Base-by-base conservation (phyloP, 2,113 vertebrate species). In the Hipposideros armiger region DNA sequence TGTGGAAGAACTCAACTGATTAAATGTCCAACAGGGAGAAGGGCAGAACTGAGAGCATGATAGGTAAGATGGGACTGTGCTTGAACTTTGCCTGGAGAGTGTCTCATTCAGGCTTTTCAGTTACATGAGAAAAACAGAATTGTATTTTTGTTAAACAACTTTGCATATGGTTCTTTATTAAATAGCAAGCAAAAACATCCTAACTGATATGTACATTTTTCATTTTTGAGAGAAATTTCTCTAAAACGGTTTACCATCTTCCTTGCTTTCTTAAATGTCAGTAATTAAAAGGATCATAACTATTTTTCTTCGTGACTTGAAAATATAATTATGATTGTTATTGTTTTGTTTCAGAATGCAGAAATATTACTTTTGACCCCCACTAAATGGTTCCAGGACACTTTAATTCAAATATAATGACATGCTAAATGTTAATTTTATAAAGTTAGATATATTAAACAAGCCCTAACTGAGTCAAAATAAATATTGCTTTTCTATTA, bases 401-500 rank as follows among this genome's bases (percentile, higher is more conserved):
- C 24, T 60, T 6, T 62, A 60, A 77, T 80, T 93, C 45, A 93
- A 84, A 83, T 80, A 11, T 69, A 87, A 69, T 86, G 3, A 73
- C 67, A 47, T 64, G 3, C 5, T 28, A 50, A 62, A 17, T 26
- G 10, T 78, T 85, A 40, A 70, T 42, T 92, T 94, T 86, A 4
- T 67, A 62, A 69, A 86, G 47, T 54, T 10, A 83, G 81, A 52
- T 66, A 30, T 16, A 72, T 87, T 92, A 93, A 93, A 97, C 87
- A 96, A 84, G 86, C 24, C 30, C 26, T 3, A 1, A 95, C 22
- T 96, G 70, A 87, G 20, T 28, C 20, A 56, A 95, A 96, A 47
- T 94, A 90, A 94, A 95, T 76, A 84, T n/a, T 95, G 69, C n/a
- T 97, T 96, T 36, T 78, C 28, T 84, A 95, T 67, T n/a, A 66